Evolutionary conservation across 1,140 invertebrate genomes (phyloP).

Genomic region (Orchestia grillus): DNA sequence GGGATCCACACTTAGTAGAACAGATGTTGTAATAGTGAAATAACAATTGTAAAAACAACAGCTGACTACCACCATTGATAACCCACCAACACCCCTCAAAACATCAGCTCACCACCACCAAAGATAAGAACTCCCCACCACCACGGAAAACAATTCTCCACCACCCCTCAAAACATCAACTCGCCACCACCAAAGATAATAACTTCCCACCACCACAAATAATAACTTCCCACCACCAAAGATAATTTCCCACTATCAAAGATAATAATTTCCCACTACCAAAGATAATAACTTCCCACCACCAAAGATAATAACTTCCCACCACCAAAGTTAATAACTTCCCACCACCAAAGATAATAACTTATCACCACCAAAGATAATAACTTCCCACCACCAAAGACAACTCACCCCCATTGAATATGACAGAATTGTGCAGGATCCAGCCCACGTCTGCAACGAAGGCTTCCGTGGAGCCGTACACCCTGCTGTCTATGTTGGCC

Average conservation of each 20-base stretch:
- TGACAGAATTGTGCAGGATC: conserved; percentile 92
- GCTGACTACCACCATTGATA: too few relatives aligned
- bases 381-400: not conserved
- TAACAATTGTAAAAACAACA: too few relatives aligned
- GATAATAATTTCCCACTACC: not conserved
- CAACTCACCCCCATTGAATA: conserved; percentile 85
- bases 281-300: not conserved
- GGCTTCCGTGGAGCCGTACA: conserved; percentile 90
- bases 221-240: not conserved
- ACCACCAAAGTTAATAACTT: not conserved
- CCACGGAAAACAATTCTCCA: not conserved
- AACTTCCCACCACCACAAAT: not conserved
- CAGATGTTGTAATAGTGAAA: too few relatives aligned
- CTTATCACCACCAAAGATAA: not conserved
- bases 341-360: not conserved
- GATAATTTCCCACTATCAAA: not conserved
- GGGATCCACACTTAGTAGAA: too few relatives aligned
- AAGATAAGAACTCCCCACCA: not conserved
- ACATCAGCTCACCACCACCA: too few relatives aligned
- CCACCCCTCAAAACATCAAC: too few relatives aligned
- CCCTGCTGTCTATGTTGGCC: conserved; percentile 81
- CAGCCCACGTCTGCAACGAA: conserved; percentile 91
- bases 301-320: not conserved
- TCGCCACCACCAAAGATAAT: not conserved
- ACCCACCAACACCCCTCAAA: too few relatives aligned